Base-by-base conservation (phyloP, 2,888 invertebrate genomes). In the Myopa testacea region DNA sequence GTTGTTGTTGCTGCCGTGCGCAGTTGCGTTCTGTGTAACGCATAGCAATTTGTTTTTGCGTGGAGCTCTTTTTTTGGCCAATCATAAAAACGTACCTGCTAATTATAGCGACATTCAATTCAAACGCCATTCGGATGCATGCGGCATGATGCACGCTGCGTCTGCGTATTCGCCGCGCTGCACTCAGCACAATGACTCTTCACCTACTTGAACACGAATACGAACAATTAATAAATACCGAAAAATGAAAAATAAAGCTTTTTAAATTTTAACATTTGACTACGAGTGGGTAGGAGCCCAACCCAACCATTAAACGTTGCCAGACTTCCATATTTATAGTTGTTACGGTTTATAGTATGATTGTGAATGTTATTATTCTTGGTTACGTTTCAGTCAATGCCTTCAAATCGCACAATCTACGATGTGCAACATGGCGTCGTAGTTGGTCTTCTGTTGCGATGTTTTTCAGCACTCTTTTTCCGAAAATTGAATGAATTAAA, bases 71-170 rank as follows among this genome's bases (percentile, higher is more conserved):
- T 69, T 69, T 69, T 69, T 69, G 69, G 69, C 69, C 52, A 69
- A 69, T 26, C 52, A 69, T 69, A 69, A 69, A 69, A 69, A 69
- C 45, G 12, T 34, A 38, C 67, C 16, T 16, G 67, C 40, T 67
- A 67, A 67, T 67, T 67, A 40, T 40, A 67, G 67, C 67, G 67
- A 67, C 67, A 67, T 67, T 67, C 67, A 67, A 67, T 38, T 67
- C n/a, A 67, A 34, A 34, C 67, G 45, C 45, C 38, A 38, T 34
- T 67, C 16, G 16, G 14, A 40, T 67, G 37, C 16, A 19, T 38
- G 65, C 34, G 1, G 16, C 37, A n/a, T 67, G 67, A 14, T 7
- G 50, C 68, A 40, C 19, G 68, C 5, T 40, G 45, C 34, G 68
- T 45, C 7, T 45, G 45, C 68, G 68, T 34, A 67, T 67, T 26